These are phyloP conservation scores for Sarcophaga subvicina DNA, from an alignment of 2,888 invertebrate species.

Conservation along the genomic window DNA sequence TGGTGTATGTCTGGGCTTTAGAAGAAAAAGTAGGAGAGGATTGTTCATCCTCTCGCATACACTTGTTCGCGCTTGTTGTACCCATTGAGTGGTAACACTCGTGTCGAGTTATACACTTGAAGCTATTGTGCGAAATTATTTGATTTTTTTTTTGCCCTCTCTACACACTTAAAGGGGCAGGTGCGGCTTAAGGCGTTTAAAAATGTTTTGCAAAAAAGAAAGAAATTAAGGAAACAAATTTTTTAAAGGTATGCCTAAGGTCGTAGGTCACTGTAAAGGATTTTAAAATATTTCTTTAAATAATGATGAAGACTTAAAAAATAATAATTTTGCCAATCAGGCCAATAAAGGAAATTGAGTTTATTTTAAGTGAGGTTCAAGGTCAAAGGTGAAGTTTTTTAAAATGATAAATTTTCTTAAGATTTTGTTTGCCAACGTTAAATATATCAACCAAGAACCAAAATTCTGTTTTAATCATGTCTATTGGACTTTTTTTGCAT, in stretches of 20 bases:
- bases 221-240: background rate
- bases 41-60: constrained; percentile 16
- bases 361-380: no score
- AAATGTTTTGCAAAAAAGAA: background rate
- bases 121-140: constrained; percentile 51
- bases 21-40: background rate
- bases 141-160: constrained; percentile 25
- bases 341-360: no score
- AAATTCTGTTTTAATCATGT: no score
- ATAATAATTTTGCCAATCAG: no score
- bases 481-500: background rate
- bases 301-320: no score
- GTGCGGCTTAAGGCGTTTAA: background rate
- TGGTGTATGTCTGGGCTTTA: background rate
- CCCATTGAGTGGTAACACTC: constrained; percentile 46
- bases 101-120: constrained; percentile 58
- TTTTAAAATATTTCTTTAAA: no score
- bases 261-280: no score
- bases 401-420: no score
- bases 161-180: background rate
- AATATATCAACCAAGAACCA: no score
- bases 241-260: no score
- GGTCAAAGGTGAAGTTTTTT: no score
- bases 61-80: constrained; percentile 57
- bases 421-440: no score